Percentiles rank a stretch among this genome's conserved stretches.
These are phyloP conservation scores for Mythimna loreyi DNA, from an alignment of 2,888 invertebrate genomes.

Conservation along the genomic window DNA sequence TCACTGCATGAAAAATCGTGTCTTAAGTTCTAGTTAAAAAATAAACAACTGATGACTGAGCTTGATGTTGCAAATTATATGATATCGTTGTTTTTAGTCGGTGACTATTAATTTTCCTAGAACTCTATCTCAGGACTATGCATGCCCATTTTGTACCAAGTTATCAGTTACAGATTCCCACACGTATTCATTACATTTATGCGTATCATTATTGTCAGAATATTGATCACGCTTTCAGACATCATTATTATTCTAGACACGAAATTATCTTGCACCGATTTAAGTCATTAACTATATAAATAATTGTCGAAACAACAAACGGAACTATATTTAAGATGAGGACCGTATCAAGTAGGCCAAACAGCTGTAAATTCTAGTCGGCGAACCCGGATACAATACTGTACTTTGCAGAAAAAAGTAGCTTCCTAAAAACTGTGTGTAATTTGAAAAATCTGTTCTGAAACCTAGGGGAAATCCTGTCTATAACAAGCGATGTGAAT, in stretches of 20 bases:
- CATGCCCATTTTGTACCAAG: not conserved
- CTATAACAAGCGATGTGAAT: not conserved
- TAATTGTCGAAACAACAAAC: slow-evolving; percentile 26
- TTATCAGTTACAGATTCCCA: not conserved
- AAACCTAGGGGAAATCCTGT: slow-evolving; percentile 3
- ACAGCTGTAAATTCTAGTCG: slow-evolving; percentile 45
- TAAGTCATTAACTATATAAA: slow-evolving; percentile 34
- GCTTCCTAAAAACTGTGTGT: not conserved
- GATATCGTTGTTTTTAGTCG: slow-evolving; percentile 13
- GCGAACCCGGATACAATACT: slow-evolving; percentile 50
- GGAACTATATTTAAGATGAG: slow-evolving; percentile 33
- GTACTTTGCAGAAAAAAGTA: slow-evolving; percentile 12
- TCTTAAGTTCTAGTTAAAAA: slow-evolving; percentile 37
- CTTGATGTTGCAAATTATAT: slow-evolving; percentile 36
- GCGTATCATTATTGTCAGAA: not conserved
- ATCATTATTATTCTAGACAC: not conserved
- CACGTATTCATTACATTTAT: not conserved
- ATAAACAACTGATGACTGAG: slow-evolving; percentile 10
- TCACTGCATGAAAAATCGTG: slow-evolving; percentile 55
- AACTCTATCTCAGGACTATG: slow-evolving; percentile 10
- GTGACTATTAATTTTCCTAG: slow-evolving; percentile 31
- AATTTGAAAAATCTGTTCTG: not conserved
- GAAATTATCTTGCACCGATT: slow-evolving; percentile 19
- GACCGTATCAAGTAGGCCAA: slow-evolving; percentile 53
- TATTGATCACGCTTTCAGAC: not conserved